Base-by-base conservation (phyloP, 2,797 vertebrate species). In the Chaetophractus vellerosus region DNA sequence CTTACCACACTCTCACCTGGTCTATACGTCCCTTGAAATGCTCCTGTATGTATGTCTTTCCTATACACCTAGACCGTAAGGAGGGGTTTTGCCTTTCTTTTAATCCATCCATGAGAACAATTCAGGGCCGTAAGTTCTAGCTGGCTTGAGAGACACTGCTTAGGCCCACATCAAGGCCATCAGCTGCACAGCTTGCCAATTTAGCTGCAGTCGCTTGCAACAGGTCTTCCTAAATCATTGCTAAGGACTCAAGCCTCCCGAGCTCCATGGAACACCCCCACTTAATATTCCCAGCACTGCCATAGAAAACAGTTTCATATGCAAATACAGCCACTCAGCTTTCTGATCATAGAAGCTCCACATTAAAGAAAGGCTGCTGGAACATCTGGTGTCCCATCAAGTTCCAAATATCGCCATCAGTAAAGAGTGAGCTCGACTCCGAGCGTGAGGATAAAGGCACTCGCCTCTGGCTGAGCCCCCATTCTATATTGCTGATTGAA, bases 381-480 rank as follows among this genome's bases (percentile, higher is more conserved):
- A 96, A 96, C 96, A 97, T 96, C 96, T 97, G 96, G 95, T 87
- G 57, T 95, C 95, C 86, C 96, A 97, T 97, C 96, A 97, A 97
- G 87, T 91, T 96, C 87, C 96, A 94, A 97, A 98, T 89, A 96
- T 93, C 90, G 83, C 92, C 86, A 78, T 97, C 91, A 81, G 91
- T 93, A 97, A 96, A 97, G 83, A 95, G 86, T 31, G 36, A 72
- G 92, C 83, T 90, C 36, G 12, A 63, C 74, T 80, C 82, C 55
- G 71, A 95, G 38, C 81, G 57, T 4, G 21, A 85, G 59, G 52
- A 94, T 38, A 91, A 94, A 96, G 83, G 57, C 88, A 57, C 36
- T 82, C 64, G 91, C 88, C 52, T 91, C 90, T 89, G 95, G 90
- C 75, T 57, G 66, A 94, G 86, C 24, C 55, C 48, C 10, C 0